These are phyloP conservation scores for Tupaia chinensis DNA, from an alignment of 2,113 vertebrate species.

Conservation along the genomic window DNA sequence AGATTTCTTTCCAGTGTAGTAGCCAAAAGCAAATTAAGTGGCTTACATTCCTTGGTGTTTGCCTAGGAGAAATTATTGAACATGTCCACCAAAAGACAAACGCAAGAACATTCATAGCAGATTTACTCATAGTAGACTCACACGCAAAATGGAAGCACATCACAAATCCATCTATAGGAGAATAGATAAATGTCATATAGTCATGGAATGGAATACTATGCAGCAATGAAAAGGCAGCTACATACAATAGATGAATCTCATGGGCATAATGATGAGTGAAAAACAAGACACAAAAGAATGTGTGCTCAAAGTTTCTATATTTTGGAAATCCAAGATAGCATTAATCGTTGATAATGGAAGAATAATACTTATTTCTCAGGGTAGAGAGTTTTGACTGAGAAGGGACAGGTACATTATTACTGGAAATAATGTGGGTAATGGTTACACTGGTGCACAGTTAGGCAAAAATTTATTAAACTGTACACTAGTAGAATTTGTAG, in stretches of 20 bases:
- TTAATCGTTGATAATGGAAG: not conserved
- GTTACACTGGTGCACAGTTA: not conserved
- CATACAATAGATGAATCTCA: not conserved
- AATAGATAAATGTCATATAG: not conserved
- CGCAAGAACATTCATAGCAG: not conserved
- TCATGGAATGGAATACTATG: not conserved
- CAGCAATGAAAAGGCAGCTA: not conserved
- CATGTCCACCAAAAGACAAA: not conserved
- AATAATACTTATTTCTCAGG: not conserved
- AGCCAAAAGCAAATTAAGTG: slow-evolving; percentile 34
- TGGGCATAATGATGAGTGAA: not conserved
- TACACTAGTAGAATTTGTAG: not conserved
- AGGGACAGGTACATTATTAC: not conserved
- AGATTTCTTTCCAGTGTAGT: not conserved
- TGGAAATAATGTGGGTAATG: not conserved
- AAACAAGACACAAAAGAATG: not conserved
- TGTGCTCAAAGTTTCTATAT: not conserved
- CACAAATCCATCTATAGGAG: not conserved
- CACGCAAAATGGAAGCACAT: not conserved
- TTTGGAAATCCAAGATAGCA: not conserved
- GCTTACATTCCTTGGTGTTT: not conserved
- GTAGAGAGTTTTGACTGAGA: not conserved
- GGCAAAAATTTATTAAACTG: not conserved
- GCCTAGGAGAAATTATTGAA: not conserved
- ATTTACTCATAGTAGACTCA: not conserved